Conservation (phyloP, 2,113 vertebrate genomes). For the Xiphias gladius region DNA sequence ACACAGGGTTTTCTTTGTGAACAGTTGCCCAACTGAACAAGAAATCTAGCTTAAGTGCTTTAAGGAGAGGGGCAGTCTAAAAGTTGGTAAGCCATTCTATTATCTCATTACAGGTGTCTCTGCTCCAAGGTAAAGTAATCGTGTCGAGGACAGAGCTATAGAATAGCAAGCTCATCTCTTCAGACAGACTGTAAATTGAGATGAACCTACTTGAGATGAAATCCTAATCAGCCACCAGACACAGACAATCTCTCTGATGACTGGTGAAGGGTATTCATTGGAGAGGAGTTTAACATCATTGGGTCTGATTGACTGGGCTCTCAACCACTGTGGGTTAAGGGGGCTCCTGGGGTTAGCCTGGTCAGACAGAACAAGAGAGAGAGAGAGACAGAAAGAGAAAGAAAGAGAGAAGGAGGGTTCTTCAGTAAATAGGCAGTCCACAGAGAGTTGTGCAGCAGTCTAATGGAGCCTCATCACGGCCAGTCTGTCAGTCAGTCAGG, state of each 20-base stretch:
- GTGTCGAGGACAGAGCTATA: conserved; percentile 15
- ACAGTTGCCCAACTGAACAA: not conserved
- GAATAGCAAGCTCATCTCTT: conserved; percentile 27
- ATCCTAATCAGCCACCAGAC: conserved; percentile 64
- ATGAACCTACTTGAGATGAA: conserved; percentile 60
- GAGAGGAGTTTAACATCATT: conserved; percentile 80
- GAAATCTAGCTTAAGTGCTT: not conserved
- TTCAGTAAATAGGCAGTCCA: conserved; percentile 73
- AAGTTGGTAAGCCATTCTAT: conserved; percentile 11
- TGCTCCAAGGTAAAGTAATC: conserved; percentile 28
- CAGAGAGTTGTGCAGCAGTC: conserved; percentile 69
- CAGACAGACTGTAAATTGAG: conserved; percentile 51
- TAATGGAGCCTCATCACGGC: conserved; percentile 80
- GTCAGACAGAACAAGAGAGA: conserved; percentile 73
- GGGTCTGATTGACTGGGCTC: conserved; percentile 78
- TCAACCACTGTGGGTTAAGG: conserved; percentile 78
- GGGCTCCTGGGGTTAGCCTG: conserved; percentile 79
- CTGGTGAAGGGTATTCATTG: conserved; percentile 74
- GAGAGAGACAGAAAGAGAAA: conserved; percentile 43
- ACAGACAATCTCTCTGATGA: conserved; percentile 55
- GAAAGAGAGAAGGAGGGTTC: conserved; percentile 32
- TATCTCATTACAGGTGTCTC: conserved; percentile 34
- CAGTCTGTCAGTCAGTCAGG: conserved; percentile 79
- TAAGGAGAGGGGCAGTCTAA: not conserved
- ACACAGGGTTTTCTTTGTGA: not conserved